Base-by-base conservation (phyloP, 2,797 vertebrate species). In the Pseudochaenichthys georgianus region DNA sequence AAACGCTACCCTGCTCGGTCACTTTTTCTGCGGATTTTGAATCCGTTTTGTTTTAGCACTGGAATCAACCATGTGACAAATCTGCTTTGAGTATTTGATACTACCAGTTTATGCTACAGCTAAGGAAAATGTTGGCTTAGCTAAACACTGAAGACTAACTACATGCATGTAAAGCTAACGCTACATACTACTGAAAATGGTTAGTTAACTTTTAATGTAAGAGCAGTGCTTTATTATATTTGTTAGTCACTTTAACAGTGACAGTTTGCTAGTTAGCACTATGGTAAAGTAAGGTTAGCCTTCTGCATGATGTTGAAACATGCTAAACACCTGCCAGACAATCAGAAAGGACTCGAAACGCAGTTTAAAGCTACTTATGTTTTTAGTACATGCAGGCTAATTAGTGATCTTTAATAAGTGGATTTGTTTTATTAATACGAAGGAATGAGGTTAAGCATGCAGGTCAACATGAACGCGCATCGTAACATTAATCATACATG, bases 401-500 rank as follows among this genome's bases (percentile, higher is more conserved):
- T 55, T 34, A 2, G 3, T 51, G 13, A 47, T 45, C 12, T 2
- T 9, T 13, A 9, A 17, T 16, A 3, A 47, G n/a, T 55, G 12
- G 0, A n/a, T 38, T 43, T 31, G 13, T 69, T 19, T 41, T 13
- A 21, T 17, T 16, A 17, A 48, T 17, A 21, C 21, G 9, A 16
- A 53, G 16, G 11, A 41, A 28, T 11, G 10, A 13, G 12, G 10
- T 57, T 51, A 70, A 58, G 31, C 3, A 10, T 48, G 28, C 64
- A 53, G 53, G 55, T 45, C 17, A 9, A 51, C 69, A 55, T 48
- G 84, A 70, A 59, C 78, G 78, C 78, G 75, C 83, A 60, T 67
- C 41, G 1, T 3, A 9, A 17, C 31, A 50, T 19, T 42, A 28
- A 46, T 59, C 19, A 5, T 3, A 3, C 43, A 13, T 6, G 2